Evolutionary conservation across 2,113 vertebrate species (phyloP).

Genomic region (Rissa tridactyla): DNA sequence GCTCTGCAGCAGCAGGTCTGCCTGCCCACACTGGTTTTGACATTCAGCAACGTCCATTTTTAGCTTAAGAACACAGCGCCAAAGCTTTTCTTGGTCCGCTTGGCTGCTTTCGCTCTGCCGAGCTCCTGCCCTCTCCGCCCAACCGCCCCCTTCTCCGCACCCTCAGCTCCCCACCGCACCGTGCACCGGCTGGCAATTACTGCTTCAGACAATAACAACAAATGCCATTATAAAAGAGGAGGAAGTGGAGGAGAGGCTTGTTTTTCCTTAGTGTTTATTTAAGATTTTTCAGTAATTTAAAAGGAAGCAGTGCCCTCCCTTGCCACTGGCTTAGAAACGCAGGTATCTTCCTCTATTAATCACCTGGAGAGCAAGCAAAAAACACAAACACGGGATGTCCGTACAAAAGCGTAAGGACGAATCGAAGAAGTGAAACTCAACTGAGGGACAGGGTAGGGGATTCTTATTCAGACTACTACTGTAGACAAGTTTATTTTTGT

Average conservation of each 20-base stretch:
- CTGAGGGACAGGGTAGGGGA: background rate
- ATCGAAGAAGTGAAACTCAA: background rate
- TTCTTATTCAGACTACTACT: background rate
- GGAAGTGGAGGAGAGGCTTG: background rate
- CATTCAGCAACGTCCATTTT: background rate
- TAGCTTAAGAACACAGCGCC: rapidly evolving
- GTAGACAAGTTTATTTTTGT: background rate
- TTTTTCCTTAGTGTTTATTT: background rate
- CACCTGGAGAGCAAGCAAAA: background rate
- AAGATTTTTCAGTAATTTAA: background rate
- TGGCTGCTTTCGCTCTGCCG: background rate
- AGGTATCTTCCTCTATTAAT: background rate
- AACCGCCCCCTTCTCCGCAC: rapidly evolving
- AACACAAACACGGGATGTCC: background rate
- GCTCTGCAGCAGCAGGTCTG: background rate
- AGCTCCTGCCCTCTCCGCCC: background rate
- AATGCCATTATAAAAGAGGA: background rate
- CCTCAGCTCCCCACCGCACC: background rate
- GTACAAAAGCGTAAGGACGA: background rate
- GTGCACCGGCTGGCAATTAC: background rate
- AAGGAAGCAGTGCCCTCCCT: background rate
- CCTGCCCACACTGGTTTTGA: background rate
- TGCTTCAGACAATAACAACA: background rate
- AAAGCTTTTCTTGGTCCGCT: background rate
- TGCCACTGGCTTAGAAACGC: background rate